Conservation (phyloP, 2,888 invertebrate species). For the Meganola albula region DNA sequence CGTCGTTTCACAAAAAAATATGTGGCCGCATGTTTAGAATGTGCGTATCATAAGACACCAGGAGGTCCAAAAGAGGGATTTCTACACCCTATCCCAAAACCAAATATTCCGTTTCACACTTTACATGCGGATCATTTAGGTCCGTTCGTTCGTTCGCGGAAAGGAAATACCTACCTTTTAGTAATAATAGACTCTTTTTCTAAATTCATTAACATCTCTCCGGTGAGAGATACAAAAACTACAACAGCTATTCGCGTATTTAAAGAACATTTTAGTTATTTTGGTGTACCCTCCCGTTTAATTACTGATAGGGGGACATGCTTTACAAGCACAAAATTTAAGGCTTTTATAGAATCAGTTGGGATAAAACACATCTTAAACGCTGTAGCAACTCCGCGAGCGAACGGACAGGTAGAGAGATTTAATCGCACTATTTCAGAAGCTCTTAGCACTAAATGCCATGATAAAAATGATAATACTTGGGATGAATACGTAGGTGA, state of each 20-base stretch:
- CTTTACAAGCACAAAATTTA: conserved; percentile 1
- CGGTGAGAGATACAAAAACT: conserved; percentile 1
- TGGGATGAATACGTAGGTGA: conserved; percentile 15
- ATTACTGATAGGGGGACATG: neutral
- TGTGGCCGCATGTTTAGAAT: conserved; percentile 14
- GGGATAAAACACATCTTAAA: conserved; percentile 3
- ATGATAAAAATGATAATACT: conserved; percentile 2
- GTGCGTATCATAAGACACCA: conserved; percentile 13
- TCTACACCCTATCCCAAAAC: conserved; percentile 19
- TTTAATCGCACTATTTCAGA: neutral
- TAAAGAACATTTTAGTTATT: conserved; percentile 1
- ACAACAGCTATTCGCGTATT: neutral
- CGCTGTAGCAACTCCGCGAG: conserved; percentile 9
- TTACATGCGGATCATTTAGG: conserved; percentile 5
- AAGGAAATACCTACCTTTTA: conserved; percentile 5
- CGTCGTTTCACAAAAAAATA: conserved; percentile 15
- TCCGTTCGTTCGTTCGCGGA: conserved; percentile 5
- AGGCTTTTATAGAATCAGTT: neutral
- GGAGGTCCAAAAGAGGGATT: conserved; percentile 13
- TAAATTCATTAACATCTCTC: conserved; percentile 1
- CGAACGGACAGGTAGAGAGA: conserved; percentile 6
- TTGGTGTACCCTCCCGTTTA: neutral
- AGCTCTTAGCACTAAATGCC: neutral
- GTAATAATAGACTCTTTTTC: conserved; percentile 5
- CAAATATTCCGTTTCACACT: conserved; percentile 15